phyloP scores from a whole-genome alignment of 2,888 invertebrate genomes.

The Priocnemis perturbator region DNA sequence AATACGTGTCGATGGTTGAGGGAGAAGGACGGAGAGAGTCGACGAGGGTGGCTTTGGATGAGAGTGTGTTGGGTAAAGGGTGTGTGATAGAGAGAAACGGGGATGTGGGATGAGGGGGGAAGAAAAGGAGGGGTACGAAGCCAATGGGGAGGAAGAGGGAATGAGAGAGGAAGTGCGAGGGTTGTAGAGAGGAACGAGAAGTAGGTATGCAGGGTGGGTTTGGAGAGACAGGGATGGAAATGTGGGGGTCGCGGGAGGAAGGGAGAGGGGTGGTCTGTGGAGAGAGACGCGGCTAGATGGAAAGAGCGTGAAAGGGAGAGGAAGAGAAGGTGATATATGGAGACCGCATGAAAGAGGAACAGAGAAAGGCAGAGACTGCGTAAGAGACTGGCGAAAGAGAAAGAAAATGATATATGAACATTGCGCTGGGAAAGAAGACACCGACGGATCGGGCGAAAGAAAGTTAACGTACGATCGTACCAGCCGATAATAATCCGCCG shows the following conservation, averaged over 20 bases:
- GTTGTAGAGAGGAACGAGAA: slow-evolving; percentile 23
- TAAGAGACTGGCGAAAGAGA: slow-evolving; percentile 27
- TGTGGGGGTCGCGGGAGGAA: neutral
- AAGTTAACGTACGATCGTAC: too few species aligned
- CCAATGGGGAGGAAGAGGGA: slow-evolving; percentile 31
- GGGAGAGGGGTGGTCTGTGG: neutral
- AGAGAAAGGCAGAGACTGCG: slow-evolving; percentile 35
- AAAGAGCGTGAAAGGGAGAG: neutral
- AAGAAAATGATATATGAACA: slow-evolving; percentile 39
- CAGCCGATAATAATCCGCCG: too few species aligned
- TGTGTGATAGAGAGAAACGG: slow-evolving; percentile 21
- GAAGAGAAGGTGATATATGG: slow-evolving; percentile 9
- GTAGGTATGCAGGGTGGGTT: slow-evolving; percentile 2
- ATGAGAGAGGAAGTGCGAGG: slow-evolving; percentile 23
- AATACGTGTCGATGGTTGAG: too few species aligned
- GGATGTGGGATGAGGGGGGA: slow-evolving; percentile 12
- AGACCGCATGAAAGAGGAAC: slow-evolving; percentile 34
- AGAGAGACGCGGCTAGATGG: too few species aligned
- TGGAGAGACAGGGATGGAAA: too few species aligned
- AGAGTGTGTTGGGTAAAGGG: slow-evolving; percentile 24
- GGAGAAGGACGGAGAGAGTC: slow-evolving; percentile 45
- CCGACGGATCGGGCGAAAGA: slow-evolving; percentile 15
- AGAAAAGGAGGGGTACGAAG: slow-evolving; percentile 27
- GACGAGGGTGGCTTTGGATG: slow-evolving; percentile 34
- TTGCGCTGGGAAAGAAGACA: slow-evolving; percentile 47